Base-by-base conservation (phyloP, 2,797 vertebrate species). In the Sitta carolinensis region DNA sequence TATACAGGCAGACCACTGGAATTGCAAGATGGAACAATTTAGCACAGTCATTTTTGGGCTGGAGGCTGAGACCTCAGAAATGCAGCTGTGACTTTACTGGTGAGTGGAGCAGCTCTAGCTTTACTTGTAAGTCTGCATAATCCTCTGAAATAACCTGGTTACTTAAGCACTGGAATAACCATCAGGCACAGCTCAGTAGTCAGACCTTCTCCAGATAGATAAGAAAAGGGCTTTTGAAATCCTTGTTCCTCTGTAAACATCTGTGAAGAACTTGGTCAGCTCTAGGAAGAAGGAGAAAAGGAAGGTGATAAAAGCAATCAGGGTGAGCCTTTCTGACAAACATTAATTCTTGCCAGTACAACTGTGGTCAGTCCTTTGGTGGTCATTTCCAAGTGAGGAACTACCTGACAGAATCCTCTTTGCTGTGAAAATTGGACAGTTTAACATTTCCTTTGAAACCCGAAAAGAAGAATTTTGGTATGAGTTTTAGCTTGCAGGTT, bases 401-500 rank as follows among this genome's bases (percentile, higher is more conserved):
- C 70, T n/a, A 16, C 45, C n/a, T 69, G 42, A 45, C 48, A 67
- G 34, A 61, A 29, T 70, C 18, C 2, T 38, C 11, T 18, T 61
- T 55, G 19, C 67, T 88, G 38, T 70, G 43, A 14, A 63, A 74
- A 67, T 18, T 34, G 18, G 40, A 38, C 5, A 15, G 8, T 66
- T 77, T 42, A 54, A 22, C 43, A 20, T 54, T 64, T 81, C 18
- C 16, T 92, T 63, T 78, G 62, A 77, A 85, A 63, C 29, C 21
- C 9, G 12, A 18, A 40, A 90, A 55, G 34, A 81, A 67, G 16
- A 45, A 32, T 70, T 67, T 42, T 57, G 11, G 5, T 36, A 18
- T 1, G 0, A 54, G 48, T 34, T 68, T 26, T 54, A 9, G 14
- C 18, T 21, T 2, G 2, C 13, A 40, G 16, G 5, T 29, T 59